Evolutionary conservation across 1,140 invertebrate genomes (phyloP), one percentile per base, ranked within the genome.

Genomic region (Protaetia brevitarsis): DNA sequence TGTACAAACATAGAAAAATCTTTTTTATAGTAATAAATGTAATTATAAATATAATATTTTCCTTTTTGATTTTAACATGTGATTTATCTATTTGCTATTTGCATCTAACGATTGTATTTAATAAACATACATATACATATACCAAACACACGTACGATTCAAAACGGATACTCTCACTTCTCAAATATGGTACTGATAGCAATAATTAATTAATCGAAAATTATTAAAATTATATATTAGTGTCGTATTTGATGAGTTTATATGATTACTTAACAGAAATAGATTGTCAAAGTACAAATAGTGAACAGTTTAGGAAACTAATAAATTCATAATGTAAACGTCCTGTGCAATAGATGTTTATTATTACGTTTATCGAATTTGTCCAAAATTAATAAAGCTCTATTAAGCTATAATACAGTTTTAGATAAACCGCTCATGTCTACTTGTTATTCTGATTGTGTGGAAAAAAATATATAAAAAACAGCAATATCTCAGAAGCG

Each of bases 321-420:
- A n/a, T 51, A 6, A 10, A 41, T 51, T 51, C 41, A 19, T 51
- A 45, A 45, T 45, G 13, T 45, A 45, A 45, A 45, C n/a, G 37
- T 45, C 37, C n/a, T 23, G 41, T 51, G 41, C 41, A 51, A 51
- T 51, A 51, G 41, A 51, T 51, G 41, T 51, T 23, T 51, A 23
- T 51, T 51, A 51, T 23, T 16, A n/a, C n/a, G 21, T 51, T 23
- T 19, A 23, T 23, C 26, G 26, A 51, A 51, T 16, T 51, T 51
- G 41, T 51, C 41, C 41, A 19, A 51, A 23, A 23, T 51, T 23
- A 7, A 23, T 21, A 51, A n/a, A 51, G 41, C 41, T 51, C 21
- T 51, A 23, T n/a, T n/a, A n/a, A 5, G 41, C 41, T 51, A 8
- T 23, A 23, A n/a, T 10, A 51, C 7, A 51, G 10, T 51, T 16